Percentiles rank a stretch among this genome's conserved stretches.
Conservation (phyloP, 1,140 invertebrate species). For the Mycetomoellerius zeteki region DNA sequence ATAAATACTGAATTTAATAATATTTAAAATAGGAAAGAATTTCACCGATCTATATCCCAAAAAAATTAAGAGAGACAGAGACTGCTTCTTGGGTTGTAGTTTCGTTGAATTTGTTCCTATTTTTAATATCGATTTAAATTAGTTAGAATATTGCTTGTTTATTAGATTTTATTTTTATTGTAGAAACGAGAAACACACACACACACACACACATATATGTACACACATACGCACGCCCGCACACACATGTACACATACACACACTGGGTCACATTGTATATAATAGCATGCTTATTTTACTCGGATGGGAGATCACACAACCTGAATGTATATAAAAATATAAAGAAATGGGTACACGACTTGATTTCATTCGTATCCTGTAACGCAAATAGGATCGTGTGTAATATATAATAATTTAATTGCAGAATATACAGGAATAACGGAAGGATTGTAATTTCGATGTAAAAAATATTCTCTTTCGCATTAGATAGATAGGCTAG, state of each 20-base stretch:
- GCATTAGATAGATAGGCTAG: conserved; percentile 84
- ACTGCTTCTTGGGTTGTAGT: conserved; percentile 32
- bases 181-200: conserved; percentile 32
- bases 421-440: conserved; percentile 61
- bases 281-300: conserved; percentile 83
- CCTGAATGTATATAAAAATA: conserved; percentile 76
- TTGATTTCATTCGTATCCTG: conserved; percentile 81
- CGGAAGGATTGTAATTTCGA: conserved; percentile 84
- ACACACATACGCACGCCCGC: not conserved
- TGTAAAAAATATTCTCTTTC: conserved; percentile 86
- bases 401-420: conserved; percentile 83
- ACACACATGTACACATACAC: not conserved
- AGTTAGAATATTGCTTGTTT: conserved; percentile 73
- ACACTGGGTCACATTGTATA: conserved; percentile 80
- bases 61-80: conserved; percentile 19
- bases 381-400: conserved; percentile 82
- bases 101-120: conserved; percentile 65
- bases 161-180: conserved; percentile 74
- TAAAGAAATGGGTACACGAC: conserved; percentile 71
- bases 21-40: conserved; percentile 70
- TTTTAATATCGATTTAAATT: conserved; percentile 76
- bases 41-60: conserved; percentile 52
- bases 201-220: not conserved
- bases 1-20: conserved; percentile 69
- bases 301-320: conserved; percentile 70